phyloP scores from a whole-genome alignment of 2,888 invertebrate genomes.

The Sphaerophoria taeniata region DNA sequence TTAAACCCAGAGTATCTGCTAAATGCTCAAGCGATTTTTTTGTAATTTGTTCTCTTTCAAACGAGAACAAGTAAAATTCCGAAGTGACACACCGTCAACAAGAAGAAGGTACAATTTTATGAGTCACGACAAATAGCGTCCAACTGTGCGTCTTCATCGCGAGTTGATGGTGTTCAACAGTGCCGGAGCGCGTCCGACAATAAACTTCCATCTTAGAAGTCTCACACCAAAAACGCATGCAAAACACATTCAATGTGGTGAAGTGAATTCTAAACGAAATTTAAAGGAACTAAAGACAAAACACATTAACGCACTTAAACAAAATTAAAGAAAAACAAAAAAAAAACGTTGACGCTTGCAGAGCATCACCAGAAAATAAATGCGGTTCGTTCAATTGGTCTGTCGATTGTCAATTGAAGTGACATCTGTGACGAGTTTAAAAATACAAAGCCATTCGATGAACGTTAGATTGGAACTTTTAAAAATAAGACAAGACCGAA shows the following conservation, averaged over 20 bases:
- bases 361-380: conserved; percentile 32
- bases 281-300: conserved; percentile 41
- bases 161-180: background rate
- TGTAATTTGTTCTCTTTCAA: conserved; percentile 44
- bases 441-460: conserved; percentile 31
- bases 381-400: conserved; percentile 45
- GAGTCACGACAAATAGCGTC: conserved; percentile 50
- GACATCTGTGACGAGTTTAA: conserved; percentile 46
- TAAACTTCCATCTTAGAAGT: conserved; percentile 35
- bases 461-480: conserved; percentile 28
- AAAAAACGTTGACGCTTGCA: conserved; percentile 32
- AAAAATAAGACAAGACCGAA: background rate
- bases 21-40: conserved; percentile 34
- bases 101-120: conserved; percentile 16
- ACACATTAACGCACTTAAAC: conserved; percentile 38
- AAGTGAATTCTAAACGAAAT: conserved; percentile 15
- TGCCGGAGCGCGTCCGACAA: background rate
- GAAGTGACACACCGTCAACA: conserved; percentile 53
- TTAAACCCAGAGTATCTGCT: conserved; percentile 23
- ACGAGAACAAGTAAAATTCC: conserved; percentile 64
- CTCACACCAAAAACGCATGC: conserved; percentile 58
- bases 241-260: conserved; percentile 57
- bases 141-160: conserved; percentile 30
- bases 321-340: conserved; percentile 1
- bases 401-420: conserved; percentile 60